A percentile compares a stretch with the other conserved stretches of the same genome.
Evolutionary conservation across 2,888 invertebrate genomes (phyloP).

Genomic region (Leucophenga montana): DNA sequence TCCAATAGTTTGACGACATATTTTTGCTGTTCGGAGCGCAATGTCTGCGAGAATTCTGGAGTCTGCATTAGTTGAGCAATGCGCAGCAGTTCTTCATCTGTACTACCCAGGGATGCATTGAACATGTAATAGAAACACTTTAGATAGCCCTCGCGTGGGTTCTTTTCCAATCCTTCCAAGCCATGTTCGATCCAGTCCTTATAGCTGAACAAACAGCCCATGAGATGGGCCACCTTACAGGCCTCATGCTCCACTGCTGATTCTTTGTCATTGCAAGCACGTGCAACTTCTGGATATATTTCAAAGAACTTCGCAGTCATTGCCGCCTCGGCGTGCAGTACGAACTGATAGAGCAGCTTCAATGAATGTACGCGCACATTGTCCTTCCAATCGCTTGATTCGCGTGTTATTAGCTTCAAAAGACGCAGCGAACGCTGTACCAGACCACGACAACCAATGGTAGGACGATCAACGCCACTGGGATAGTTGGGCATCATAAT

Average conservation of each 20-base stretch:
- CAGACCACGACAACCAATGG: constrained; percentile 87
- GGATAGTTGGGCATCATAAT: constrained; percentile 84
- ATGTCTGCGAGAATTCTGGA: constrained; percentile 64
- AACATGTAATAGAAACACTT: constrained; percentile 71
- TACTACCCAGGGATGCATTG: constrained; percentile 48
- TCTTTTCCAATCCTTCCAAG: constrained; percentile 63
- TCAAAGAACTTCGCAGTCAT: constrained; percentile 72
- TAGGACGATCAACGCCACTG: constrained; percentile 81
- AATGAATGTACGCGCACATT: constrained; percentile 71
- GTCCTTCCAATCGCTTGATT: constrained; percentile 72
- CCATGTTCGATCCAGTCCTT: constrained; percentile 69
- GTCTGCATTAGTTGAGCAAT: constrained; percentile 57
- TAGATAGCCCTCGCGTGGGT: constrained; percentile 64
- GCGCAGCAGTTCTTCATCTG: constrained; percentile 54
- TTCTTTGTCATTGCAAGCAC: constrained; percentile 66
- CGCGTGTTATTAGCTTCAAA: constrained; percentile 65
- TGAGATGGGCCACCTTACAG: constrained; percentile 66
- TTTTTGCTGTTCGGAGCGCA: constrained; percentile 62
- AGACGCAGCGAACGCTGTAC: constrained; percentile 79
- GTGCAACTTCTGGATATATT: constrained; percentile 67
- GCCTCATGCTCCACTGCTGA: constrained; percentile 62
- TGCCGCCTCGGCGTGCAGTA: constrained; percentile 70
- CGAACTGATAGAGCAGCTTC: constrained; percentile 70
- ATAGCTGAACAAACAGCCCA: constrained; percentile 69
- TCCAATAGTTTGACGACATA: constrained; percentile 62